Conservation (phyloP, 2,888 invertebrate species). For the Biston betularia region DNA sequence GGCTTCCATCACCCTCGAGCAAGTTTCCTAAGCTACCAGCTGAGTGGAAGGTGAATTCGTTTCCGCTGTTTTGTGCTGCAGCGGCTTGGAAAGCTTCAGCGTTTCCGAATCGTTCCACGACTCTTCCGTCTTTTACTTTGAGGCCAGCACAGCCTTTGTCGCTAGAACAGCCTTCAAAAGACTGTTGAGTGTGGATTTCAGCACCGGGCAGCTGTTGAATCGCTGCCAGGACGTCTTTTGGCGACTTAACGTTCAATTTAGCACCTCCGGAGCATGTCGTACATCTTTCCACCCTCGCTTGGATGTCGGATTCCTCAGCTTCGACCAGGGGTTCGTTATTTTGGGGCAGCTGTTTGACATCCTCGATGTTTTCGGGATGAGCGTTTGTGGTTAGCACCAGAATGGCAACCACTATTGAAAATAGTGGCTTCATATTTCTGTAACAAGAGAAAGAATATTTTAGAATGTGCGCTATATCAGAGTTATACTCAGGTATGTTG, state of each 20-base stretch:
- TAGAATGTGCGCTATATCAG: background rate
- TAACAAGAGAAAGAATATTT: conserved; percentile 56
- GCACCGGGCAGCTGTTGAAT: conserved; percentile 68
- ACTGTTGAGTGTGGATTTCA: conserved; percentile 76
- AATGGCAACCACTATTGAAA: conserved; percentile 72
- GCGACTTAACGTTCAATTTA: conserved; percentile 61
- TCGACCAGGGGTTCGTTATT: conserved; percentile 65
- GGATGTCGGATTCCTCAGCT: conserved; percentile 67
- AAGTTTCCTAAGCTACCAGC: conserved; percentile 63
- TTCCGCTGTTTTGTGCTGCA: conserved; percentile 60
- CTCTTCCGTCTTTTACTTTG: conserved; percentile 77
- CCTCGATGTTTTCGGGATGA: conserved; percentile 70
- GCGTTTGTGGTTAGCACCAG: conserved; percentile 67
- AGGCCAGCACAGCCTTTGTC: conserved; percentile 80
- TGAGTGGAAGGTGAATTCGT: conserved; percentile 74
- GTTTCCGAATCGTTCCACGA: conserved; percentile 76
- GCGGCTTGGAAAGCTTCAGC: conserved; percentile 72
- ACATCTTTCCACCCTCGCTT: conserved; percentile 70
- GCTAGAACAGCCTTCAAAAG: conserved; percentile 75
- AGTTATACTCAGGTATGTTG: background rate
- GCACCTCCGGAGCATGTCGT: conserved; percentile 60
- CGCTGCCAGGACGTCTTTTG: conserved; percentile 65
- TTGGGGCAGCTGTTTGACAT: conserved; percentile 69
- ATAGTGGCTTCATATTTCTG: conserved; percentile 83
- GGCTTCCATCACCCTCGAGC: conserved; percentile 68